A percentile compares a stretch with the other conserved stretches of the same genome.
phyloP scores from a whole-genome alignment of 2,888 invertebrate genomes.

The Adelphocoris suturalis region DNA sequence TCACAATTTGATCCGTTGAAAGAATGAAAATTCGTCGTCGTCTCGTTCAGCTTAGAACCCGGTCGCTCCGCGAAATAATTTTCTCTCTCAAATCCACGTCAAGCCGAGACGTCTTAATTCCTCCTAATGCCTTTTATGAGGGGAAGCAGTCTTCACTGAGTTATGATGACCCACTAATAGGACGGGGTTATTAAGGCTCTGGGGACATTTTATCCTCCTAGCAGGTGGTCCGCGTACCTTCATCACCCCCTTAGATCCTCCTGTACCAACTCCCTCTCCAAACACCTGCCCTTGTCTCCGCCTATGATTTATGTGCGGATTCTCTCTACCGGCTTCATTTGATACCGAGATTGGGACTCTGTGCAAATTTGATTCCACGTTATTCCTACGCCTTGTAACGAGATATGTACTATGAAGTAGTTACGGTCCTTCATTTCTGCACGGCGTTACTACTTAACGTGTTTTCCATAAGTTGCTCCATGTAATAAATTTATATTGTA shows the following conservation, averaged over 20 bases:
- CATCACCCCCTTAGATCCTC: conserved; percentile 44
- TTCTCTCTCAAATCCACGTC: conserved; percentile 51
- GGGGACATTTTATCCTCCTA: conserved; percentile 63
- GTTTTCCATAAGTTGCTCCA: no score
- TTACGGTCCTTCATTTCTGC: no score
- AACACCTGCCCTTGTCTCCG: conserved; percentile 52
- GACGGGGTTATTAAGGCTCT: conserved; percentile 66
- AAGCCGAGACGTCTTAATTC: conserved; percentile 60
- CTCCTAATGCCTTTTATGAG: conserved; percentile 68
- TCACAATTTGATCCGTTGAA: no score
- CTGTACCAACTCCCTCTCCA: conserved; percentile 21
- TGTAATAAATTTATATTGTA: no score
- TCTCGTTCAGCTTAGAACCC: neutral
- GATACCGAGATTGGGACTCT: conserved; percentile 41
- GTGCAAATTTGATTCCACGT: conserved; percentile 40
- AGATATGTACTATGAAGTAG: no score
- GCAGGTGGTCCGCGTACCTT: conserved; percentile 57
- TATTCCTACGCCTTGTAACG: neutral
- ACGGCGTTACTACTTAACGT: no score
- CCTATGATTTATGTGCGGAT: conserved; percentile 39
- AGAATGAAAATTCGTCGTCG: no score
- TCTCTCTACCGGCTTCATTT: conserved; percentile 31
- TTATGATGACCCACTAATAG: conserved; percentile 69
- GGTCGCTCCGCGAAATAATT: conserved; percentile 22
- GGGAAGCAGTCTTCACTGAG: conserved; percentile 56